Evolutionary conservation across 2,888 invertebrate species (phyloP).

Genomic region (Buathra laborator): DNA sequence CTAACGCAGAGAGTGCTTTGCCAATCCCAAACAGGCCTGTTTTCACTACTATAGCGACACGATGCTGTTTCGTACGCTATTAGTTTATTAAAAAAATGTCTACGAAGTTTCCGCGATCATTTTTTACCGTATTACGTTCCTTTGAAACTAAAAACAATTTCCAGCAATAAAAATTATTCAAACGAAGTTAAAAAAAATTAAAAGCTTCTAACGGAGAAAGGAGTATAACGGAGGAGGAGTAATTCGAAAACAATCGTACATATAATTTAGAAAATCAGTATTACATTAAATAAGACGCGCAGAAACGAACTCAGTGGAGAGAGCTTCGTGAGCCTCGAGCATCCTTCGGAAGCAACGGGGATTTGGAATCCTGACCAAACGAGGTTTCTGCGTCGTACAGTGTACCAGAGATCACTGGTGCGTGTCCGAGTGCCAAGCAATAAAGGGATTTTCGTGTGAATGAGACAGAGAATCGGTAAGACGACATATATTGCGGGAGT

Average conservation of each 20-base stretch:
- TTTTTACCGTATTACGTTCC: too few species aligned
- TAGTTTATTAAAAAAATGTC: too few species aligned
- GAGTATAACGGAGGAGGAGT: neutral
- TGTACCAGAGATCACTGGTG: slow-evolving; percentile 33
- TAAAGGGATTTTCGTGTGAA: slow-evolving; percentile 57
- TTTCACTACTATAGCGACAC: too few species aligned
- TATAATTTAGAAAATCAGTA: neutral
- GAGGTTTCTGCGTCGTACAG: neutral
- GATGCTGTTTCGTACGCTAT: too few species aligned
- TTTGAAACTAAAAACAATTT: too few species aligned
- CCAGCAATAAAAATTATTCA: too few species aligned
- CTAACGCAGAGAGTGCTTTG: too few species aligned
- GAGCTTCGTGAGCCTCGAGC: neutral
- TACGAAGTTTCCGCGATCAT: too few species aligned
- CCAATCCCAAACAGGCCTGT: neutral
- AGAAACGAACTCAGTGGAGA: neutral
- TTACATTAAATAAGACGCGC: neutral
- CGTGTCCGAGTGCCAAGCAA: slow-evolving; percentile 31
- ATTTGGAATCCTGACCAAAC: slow-evolving; percentile 11
- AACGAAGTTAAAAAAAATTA: neutral
- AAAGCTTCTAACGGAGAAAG: neutral
- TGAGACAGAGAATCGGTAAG: slow-evolving; percentile 36
- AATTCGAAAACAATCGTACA: neutral
- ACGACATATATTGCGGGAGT: slow-evolving; percentile 20
- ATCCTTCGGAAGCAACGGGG: neutral